phyloP scores from a whole-genome alignment of 2,888 invertebrate genomes.

The Branchipolynoe longqiensis region DNA sequence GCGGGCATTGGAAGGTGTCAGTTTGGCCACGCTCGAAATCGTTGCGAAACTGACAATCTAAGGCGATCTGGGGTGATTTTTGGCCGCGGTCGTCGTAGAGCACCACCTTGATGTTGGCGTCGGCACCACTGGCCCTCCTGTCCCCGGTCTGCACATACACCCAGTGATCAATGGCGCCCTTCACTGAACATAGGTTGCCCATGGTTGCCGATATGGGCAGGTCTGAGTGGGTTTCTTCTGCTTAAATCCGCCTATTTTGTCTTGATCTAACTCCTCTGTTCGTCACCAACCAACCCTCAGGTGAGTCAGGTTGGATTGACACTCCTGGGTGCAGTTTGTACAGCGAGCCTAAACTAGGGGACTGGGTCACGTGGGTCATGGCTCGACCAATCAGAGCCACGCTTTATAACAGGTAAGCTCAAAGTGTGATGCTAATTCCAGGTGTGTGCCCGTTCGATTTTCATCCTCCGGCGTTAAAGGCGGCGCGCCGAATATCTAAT shows the following conservation, averaged over 20 bases:
- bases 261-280: not conserved
- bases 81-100: constrained; percentile 79
- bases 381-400: constrained; percentile 44
- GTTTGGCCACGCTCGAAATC: constrained; percentile 80
- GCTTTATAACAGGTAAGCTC: too few relatives aligned
- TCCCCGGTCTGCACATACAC: constrained; percentile 82
- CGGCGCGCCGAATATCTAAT: too few relatives aligned
- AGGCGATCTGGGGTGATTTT: constrained; percentile 74
- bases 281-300: not conserved
- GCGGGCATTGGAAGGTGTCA: constrained; percentile 75
- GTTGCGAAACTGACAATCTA: constrained; percentile 78
- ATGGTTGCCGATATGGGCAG: constrained; percentile 63
- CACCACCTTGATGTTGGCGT: constrained; percentile 81
- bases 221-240: not conserved
- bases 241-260: too few relatives aligned
- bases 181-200: constrained; percentile 70
- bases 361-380: constrained; percentile 29
- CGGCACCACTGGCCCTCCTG: constrained; percentile 80
- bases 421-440: too few relatives aligned
- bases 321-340: constrained; percentile 3
- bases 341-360: constrained; percentile 36
- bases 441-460: too few relatives aligned
- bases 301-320: not conserved
- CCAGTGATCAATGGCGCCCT: constrained; percentile 71
- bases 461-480: too few relatives aligned